Conservation (phyloP, 2,888 invertebrate genomes). For the Petrolisthes cinctipes region DNA sequence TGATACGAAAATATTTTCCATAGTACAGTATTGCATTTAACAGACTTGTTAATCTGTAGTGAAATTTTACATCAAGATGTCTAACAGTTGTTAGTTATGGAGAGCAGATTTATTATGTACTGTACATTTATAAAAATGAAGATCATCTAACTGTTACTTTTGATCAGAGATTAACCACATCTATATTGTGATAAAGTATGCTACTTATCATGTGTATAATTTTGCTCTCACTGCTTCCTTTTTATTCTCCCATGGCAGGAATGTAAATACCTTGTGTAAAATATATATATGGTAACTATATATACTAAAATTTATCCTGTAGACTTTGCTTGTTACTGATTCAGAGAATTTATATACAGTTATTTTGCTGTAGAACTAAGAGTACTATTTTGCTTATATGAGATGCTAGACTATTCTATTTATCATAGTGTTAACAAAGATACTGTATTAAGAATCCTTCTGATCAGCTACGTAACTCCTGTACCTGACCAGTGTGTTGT, state of each 20-base stretch:
- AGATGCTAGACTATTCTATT: conserved; percentile 15
- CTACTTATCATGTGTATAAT: conserved; percentile 11
- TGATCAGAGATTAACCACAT: neutral
- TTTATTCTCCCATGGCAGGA: neutral
- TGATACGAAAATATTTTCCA: neutral
- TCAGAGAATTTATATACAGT: conserved; percentile 33
- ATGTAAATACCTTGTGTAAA: neutral
- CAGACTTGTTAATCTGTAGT: neutral
- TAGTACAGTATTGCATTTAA: neutral
- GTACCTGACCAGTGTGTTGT: conserved; percentile 7
- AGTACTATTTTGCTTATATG: conserved; percentile 30
- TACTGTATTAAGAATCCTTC: neutral
- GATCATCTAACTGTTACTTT: neutral
- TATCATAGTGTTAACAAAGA: neutral
- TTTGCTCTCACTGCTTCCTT: conserved; percentile 5
- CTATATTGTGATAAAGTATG: conserved; percentile 3
- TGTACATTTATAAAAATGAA: neutral
- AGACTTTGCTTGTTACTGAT: conserved; percentile 13
- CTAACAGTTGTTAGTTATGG: neutral
- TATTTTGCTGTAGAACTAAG: conserved; percentile 39
- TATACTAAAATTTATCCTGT: neutral
- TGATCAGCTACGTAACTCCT: neutral
- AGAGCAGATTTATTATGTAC: neutral
- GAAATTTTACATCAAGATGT: neutral
- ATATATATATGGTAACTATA: neutral